phyloP scores from a whole-genome alignment of 2,797 vertebrate genomes.

The Protosalanx chinensis region DNA sequence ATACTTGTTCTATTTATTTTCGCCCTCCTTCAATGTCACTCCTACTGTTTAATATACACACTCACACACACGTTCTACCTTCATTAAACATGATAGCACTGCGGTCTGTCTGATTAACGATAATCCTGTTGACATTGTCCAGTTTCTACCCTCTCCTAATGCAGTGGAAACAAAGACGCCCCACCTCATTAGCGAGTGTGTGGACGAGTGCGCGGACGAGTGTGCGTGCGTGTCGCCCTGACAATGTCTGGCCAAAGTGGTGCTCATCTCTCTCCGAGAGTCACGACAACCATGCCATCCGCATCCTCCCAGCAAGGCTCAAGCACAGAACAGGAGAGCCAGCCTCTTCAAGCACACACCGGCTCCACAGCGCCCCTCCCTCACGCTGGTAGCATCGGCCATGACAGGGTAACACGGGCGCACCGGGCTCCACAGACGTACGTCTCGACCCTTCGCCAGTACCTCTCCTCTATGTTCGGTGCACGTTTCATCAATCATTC shows the following conservation, averaged over 20 bases:
- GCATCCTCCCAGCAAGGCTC: neutral
- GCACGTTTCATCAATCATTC: constrained; percentile 1
- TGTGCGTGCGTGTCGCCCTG: neutral
- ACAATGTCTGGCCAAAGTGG: neutral
- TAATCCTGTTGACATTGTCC: constrained; percentile 48
- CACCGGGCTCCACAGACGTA: neutral
- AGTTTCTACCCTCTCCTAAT: constrained; percentile 31
- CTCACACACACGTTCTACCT: neutral
- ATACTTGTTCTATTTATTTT: neutral
- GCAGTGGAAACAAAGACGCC: constrained; percentile 27
- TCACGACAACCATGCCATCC: neutral
- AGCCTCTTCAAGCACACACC: neutral
- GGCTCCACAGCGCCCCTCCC: neutral
- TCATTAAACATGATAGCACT: constrained; percentile 28
- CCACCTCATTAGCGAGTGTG: constrained; percentile 30
- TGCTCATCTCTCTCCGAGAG: neutral
- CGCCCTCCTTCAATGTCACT: neutral
- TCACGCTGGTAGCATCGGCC: neutral
- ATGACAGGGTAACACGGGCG: neutral
- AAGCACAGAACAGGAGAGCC: neutral
- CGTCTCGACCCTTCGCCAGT: neutral
- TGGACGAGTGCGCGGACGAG: constrained; percentile 25
- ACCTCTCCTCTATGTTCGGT: neutral
- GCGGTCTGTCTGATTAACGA: constrained; percentile 44
- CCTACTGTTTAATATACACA: too few species aligned